Conservation (phyloP, 1,140 invertebrate genomes). For the Meloidogyne hapla region DNA sequence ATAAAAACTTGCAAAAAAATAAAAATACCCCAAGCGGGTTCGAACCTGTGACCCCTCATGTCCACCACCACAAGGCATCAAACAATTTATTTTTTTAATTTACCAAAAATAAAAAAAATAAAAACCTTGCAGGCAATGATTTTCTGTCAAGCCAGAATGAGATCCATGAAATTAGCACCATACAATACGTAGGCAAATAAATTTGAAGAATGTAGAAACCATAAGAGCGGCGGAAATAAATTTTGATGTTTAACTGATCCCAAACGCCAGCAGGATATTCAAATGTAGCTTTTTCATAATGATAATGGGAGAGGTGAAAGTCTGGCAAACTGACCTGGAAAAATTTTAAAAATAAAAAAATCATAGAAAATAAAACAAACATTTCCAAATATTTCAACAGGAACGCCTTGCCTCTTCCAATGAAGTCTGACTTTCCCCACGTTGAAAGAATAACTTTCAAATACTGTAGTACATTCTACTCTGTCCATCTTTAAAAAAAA, state of each 20-base stretch:
- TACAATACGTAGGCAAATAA: slow-evolving; percentile 62
- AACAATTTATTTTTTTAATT: background rate
- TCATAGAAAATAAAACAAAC: slow-evolving; percentile 28
- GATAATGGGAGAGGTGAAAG: slow-evolving; percentile 56
- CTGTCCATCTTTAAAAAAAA: slow-evolving; percentile 54
- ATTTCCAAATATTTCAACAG: slow-evolving; percentile 62
- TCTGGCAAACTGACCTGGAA: slow-evolving; percentile 50
- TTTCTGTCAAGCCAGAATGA: slow-evolving; percentile 60
- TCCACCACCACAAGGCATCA: no score
- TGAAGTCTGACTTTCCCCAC: slow-evolving; percentile 62
- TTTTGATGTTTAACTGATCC: slow-evolving; percentile 65
- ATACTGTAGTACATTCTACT: slow-evolving; percentile 61
- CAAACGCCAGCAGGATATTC: slow-evolving; percentile 62
- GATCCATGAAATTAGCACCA: slow-evolving; percentile 63
- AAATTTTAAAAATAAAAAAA: slow-evolving; percentile 6
- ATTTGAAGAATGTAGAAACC: slow-evolving; percentile 68
- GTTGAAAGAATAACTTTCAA: slow-evolving; percentile 62
- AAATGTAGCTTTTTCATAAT: slow-evolving; percentile 60
- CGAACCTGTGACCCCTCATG: no score
- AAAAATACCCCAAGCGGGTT: background rate
- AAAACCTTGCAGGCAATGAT: slow-evolving; percentile 42
- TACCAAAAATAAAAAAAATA: background rate
- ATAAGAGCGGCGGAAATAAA: slow-evolving; percentile 66
- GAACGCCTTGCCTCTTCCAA: slow-evolving; percentile 58
- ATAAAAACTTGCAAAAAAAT: no score